Base-by-base conservation (phyloP, 1,140 invertebrate genomes). In the Brachionus manjavacas region DNA sequence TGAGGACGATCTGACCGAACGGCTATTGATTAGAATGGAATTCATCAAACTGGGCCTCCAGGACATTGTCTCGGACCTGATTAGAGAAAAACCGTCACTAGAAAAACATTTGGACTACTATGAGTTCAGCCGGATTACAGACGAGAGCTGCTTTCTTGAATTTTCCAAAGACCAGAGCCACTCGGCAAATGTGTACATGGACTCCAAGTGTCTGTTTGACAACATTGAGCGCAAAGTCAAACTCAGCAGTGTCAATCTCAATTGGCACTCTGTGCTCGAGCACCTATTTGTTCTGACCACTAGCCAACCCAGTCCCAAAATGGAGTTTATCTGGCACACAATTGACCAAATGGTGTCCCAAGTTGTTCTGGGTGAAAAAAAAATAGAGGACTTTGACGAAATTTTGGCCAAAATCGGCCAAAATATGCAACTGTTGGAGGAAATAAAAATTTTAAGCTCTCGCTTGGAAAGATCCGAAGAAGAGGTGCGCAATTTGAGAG, bases 21-120 rank as follows among this genome's bases (percentile, higher is more conserved):
- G 72, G 8, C 72, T 76, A 14, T 31, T 46, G 25, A 2, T 76
- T 1, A 76, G 72, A 76, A 76, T 76, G 72, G 72, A 76, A 76
- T 76, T 76, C 25, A 76, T 76, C 25, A 76, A 76, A 76, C 72
- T 76, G 20, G 72, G 72, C 41, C 25, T 76, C 20, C 72, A 76
- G 46, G 72, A 76, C 46, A 49, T 76, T 49, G 72, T 76, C 16
- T 9, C 41, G 3, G 72, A 49, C 28, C 23, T 76, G 43, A 25
- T 76, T 12, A 49, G 25, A 49, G 23, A 23, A 20, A 76, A 76
- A 4, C 20, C 72, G 25, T 41, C 72, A 23, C 28, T 76, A 4
- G 72, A 76, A 3, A 46, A 43, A 49, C 41, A 76, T 25, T 76
- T 76, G 25, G 72, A 76, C 46, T 76, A 28, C 46, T 76, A 76